Conservation (phyloP, 1,140 invertebrate species). For the Lepidurus couesii region DNA sequence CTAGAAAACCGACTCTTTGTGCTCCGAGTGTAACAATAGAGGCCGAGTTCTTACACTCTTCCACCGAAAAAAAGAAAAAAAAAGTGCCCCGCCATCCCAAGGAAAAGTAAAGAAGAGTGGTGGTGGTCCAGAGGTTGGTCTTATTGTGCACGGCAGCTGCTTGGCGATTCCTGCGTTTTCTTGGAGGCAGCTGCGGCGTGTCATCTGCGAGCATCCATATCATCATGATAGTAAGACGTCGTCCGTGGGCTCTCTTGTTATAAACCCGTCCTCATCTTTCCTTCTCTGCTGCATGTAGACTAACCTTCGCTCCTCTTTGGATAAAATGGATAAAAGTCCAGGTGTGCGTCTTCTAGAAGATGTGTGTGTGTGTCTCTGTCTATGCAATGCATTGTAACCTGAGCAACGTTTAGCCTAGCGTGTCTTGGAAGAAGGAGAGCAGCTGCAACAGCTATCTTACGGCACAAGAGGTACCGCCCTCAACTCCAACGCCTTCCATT, state of each 20-base stretch:
- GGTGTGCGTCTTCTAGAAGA: neutral
- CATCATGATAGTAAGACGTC: neutral
- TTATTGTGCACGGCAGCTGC: neutral
- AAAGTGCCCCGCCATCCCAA: neutral
- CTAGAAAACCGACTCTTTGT: neutral
- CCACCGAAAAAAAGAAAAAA: neutral
- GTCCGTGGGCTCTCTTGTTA: neutral
- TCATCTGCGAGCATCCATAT: constrained; percentile 21
- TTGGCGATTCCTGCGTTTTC: constrained; percentile 10
- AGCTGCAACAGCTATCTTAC: neutral
- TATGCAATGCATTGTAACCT: constrained; percentile 19
- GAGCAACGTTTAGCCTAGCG: constrained; percentile 3
- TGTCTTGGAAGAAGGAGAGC: constrained; percentile 6
- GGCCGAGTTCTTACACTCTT: neutral
- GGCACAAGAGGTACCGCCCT: neutral
- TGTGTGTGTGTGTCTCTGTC: neutral
- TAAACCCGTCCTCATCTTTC: neutral
- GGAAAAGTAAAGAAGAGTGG: neutral
- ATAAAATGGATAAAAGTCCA: neutral
- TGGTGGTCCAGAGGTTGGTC: too few species aligned
- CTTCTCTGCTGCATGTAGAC: neutral
- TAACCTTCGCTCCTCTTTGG: neutral
- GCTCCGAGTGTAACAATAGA: neutral
- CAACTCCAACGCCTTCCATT: neutral
- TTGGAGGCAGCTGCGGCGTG: neutral